Evolutionary conservation across 2,797 vertebrate species (phyloP).

Genomic region (Notolepis coatsorum): DNA sequence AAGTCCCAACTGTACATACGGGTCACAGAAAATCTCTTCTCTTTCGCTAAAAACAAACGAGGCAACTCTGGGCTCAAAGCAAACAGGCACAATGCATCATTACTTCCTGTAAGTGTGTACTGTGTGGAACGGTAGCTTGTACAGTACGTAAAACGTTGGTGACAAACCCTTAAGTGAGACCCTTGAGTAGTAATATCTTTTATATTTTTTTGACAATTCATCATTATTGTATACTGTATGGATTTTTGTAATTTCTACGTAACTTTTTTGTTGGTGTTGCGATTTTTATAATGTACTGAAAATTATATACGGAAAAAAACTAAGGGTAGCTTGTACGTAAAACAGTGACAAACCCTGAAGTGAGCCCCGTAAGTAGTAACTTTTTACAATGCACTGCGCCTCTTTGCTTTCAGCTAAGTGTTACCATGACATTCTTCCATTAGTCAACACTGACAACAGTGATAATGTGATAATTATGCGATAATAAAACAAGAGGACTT

Average conservation of each 20-base stretch:
- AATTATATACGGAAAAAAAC: background rate
- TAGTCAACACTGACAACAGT: constrained; percentile 40
- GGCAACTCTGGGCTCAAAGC: constrained; percentile 62
- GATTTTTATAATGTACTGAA: constrained; percentile 13
- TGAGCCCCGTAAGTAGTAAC: background rate
- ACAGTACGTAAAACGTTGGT: too few species aligned
- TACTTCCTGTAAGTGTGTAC: background rate
- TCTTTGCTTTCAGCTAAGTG: constrained; percentile 52
- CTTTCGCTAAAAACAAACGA: constrained; percentile 67
- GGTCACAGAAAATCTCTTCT: constrained; percentile 50
- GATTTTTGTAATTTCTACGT: too few species aligned
- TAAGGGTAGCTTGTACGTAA: constrained; percentile 2
- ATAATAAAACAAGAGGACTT: constrained; percentile 30
- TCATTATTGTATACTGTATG: too few species aligned
- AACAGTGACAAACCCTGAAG: background rate
- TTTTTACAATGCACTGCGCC: constrained; percentile 19
- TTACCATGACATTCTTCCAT: constrained; percentile 54
- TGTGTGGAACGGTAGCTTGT: too few species aligned
- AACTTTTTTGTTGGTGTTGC: background rate
- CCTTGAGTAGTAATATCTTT: too few species aligned
- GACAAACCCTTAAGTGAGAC: too few species aligned
- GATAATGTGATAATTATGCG: constrained; percentile 28
- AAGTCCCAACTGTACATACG: constrained; percentile 68
- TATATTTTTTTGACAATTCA: too few species aligned
- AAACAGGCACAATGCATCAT: constrained; percentile 54